Evolutionary conservation across 2,888 invertebrate genomes (phyloP).

Genomic region (Encarsia formosa): DNA sequence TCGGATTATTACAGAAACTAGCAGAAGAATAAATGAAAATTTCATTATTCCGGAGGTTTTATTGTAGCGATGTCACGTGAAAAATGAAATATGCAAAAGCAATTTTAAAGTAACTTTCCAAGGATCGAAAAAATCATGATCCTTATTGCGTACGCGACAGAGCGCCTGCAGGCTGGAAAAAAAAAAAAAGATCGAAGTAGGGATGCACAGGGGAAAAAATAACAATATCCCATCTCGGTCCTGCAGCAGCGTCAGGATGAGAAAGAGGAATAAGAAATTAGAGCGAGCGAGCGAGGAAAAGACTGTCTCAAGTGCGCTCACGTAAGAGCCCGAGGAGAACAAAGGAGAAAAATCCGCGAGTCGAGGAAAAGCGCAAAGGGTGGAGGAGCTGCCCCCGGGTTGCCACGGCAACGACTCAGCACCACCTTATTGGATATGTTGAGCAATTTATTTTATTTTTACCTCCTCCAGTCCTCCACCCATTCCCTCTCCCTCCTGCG

Average conservation of each 20-base stretch:
- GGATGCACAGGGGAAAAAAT: slow-evolving; percentile 18
- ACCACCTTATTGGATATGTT: slow-evolving; percentile 52
- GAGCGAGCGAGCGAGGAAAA: slow-evolving; percentile 28
- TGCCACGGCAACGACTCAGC: slow-evolving; percentile 50
- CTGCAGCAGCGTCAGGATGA: neutral
- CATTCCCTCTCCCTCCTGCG: slow-evolving; percentile 18
- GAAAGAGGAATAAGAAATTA: slow-evolving; percentile 26
- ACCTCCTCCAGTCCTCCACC: slow-evolving; percentile 28
- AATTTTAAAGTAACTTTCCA: too few species aligned
- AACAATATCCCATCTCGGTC: slow-evolving; percentile 19
- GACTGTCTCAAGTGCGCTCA: slow-evolving; percentile 29
- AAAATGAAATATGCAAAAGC: too few species aligned
- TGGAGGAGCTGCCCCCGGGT: slow-evolving; percentile 32
- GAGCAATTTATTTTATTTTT: slow-evolving; percentile 51
- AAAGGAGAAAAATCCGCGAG: slow-evolving; percentile 29
- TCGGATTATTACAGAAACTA: too few species aligned
- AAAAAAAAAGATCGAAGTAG: neutral
- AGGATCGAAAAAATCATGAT: too few species aligned
- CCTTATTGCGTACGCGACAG: too few species aligned
- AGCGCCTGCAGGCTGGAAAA: neutral
- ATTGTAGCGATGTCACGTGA: too few species aligned
- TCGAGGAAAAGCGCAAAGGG: slow-evolving; percentile 30
- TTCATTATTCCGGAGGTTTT: too few species aligned
- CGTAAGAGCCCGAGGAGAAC: slow-evolving; percentile 27
- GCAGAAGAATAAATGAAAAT: too few species aligned